Base-by-base conservation (phyloP, 1,140 invertebrate genomes). In the Berghia stephanieae region DNA sequence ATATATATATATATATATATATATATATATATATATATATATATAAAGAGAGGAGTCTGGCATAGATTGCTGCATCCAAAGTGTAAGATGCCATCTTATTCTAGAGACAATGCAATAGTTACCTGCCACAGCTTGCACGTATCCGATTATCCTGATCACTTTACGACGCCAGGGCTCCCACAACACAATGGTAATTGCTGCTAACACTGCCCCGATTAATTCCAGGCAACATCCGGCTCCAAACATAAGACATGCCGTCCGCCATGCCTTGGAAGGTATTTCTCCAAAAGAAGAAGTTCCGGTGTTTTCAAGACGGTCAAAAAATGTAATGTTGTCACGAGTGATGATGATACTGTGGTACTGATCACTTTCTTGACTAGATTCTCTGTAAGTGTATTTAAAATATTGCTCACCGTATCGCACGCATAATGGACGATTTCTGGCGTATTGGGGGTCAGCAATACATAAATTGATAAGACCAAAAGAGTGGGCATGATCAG, bases 201-300 rank as follows among this genome's bases (percentile, higher is more conserved):
- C 79, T 18, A 86, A 55, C 21, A 81, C 69, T 1, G 86, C 85
- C 18, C 84, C 82, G 34, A 87, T 68, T 8, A 74, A 82, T 57
- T 86, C 66, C 18, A 89, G 73, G 8, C 85, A 68, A 74, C 86
- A 86, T n/a, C 88, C 88, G 1, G 79, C 80, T 8, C 88, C 87
- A 69, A 79, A 88, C 43, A 88, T 78, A 3, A 87, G 76, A 46
- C 87, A 86, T 0, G 87, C 76, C 0, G 83, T 85, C 73, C 87
- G 86, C 87, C 87, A 89, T 0, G 85, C 80, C 18, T 79, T 80
- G 0, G 86, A 85, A 1, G 88, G 88, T 5, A 87, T 78, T n/a
- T n/a, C n/a, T n/a, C n/a, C n/a, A n/a, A n/a, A n/a, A n/a, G n/a
- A n/a, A n/a, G n/a, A n/a, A n/a, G n/a, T n/a, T n/a, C n/a, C n/a